Evolutionary conservation across 2,888 invertebrate species (phyloP), one percentile per base, ranked within the genome.

Genomic region (Cerceris rybyensis): DNA sequence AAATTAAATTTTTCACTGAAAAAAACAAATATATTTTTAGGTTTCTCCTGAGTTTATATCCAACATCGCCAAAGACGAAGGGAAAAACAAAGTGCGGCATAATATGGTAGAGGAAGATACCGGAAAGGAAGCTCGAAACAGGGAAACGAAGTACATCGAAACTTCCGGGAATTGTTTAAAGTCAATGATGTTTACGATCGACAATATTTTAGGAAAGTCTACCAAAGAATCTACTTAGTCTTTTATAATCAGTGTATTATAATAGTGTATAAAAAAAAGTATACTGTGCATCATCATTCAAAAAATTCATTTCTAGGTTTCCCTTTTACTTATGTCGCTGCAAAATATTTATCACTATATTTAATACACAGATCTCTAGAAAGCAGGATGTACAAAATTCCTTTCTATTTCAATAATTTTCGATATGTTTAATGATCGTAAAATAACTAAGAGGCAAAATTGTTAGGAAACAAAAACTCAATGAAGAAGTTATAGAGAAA

Each of bases 181-280:
- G 72, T 87, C 87, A 6, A 87, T 86, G 43, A 85, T 84, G 79
- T 90, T 90, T 69, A 90, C 89, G 13, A 90, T 90, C 70, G 90
- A 90, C 43, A 90, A 89, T 70, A 90, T 90, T 17, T 72, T 90
- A 28, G 86, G 86, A 61, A 87, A 88, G 55, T 82, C 88, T 13
- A 72, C 83, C 6, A 55, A 57, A 39, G 75, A 80, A 11, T 50
- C 78, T 42, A 54, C 81, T 46, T 11, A 46, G 9, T 46, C 46
- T 46, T 46, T 11, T 46, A 46, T 13, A 46, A 46, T 46, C 46
- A 4, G 4, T 28, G 28, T 28, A 28, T 13, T 46, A 46, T 11
- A 13, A 46, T 11, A 46, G 5, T 46, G 46, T 46, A 46, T 46
- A 46, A 46, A 46, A 28, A 28, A 28, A 28, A 28, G 28, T 28